Percentiles rank a stretch among this genome's conserved stretches.
These are phyloP conservation scores for Mactromeris polynyma DNA, from an alignment of 2,888 invertebrate species.

Conservation along the genomic window DNA sequence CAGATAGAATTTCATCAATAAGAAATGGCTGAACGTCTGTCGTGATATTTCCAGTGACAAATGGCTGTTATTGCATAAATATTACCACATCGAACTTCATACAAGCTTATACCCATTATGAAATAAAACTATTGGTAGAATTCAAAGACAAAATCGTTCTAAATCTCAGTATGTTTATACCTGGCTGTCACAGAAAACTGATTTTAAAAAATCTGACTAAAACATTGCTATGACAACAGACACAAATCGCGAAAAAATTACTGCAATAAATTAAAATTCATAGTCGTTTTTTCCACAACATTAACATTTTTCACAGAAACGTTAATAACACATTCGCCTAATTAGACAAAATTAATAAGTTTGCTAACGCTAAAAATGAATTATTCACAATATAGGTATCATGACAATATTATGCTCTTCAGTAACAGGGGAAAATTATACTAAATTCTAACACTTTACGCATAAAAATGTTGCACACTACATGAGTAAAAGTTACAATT, in stretches of 20 bases:
- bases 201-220: neutral
- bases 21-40: too few relatives aligned
- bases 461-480: conserved; percentile 11
- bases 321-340: neutral
- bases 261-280: neutral
- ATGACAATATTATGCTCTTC: neutral
- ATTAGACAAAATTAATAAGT: neutral
- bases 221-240: neutral
- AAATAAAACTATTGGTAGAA: too few relatives aligned
- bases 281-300: neutral
- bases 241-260: neutral
- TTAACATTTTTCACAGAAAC: neutral
- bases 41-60: too few relatives aligned
- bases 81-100: too few relatives aligned
- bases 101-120: too few relatives aligned
- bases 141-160: too few relatives aligned
- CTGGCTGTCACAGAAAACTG: neutral
- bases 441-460: conserved; percentile 13
- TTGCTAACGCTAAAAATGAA: neutral
- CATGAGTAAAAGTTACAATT: conserved; percentile 17
- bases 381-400: conserved; percentile 1
- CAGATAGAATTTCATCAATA: neutral
- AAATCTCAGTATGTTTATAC: neutral
- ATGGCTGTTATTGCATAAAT: too few relatives aligned
- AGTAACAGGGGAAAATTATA: neutral